Evolutionary conservation across 2,888 invertebrate genomes (phyloP).

Genomic region (Augochlorella aurata): DNA sequence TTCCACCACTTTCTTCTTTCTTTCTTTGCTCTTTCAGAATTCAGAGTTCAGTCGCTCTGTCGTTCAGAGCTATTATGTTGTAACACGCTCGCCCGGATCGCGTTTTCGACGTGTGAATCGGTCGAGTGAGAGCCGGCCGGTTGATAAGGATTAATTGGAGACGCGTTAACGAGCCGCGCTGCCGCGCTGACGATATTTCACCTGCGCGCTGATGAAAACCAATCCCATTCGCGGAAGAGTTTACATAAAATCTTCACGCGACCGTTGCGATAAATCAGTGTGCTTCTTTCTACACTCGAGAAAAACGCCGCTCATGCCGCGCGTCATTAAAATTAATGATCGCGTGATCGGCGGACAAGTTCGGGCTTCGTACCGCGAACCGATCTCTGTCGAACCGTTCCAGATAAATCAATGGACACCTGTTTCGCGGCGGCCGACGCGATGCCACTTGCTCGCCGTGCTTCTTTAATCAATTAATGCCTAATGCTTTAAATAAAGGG

Average conservation of each 20-base stretch:
- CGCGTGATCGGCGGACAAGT: constrained; percentile 51
- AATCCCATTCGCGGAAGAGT: constrained; percentile 39
- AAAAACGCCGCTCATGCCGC: constrained; percentile 29
- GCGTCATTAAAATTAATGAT: constrained; percentile 56
- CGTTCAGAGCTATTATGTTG: not conserved
- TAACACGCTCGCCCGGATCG: not conserved
- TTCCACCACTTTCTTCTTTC: not conserved
- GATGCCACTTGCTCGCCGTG: not conserved
- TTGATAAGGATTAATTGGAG: constrained; percentile 48
- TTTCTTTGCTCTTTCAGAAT: not conserved
- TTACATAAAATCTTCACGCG: constrained; percentile 51
- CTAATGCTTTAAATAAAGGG: not conserved
- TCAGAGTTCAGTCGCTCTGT: not conserved
- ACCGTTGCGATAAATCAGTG: constrained; percentile 43
- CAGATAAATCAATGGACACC: constrained; percentile 42
- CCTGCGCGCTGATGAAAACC: constrained; percentile 36
- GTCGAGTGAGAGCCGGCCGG: constrained; percentile 6
- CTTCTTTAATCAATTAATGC: constrained; percentile 26
- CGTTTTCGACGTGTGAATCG: constrained; percentile 1
- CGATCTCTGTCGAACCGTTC: constrained; percentile 35
- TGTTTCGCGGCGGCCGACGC: constrained; percentile 28
- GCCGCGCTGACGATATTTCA: constrained; percentile 36
- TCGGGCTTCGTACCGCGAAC: constrained; percentile 36
- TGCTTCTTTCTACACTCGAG: constrained; percentile 20
- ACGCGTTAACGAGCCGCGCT: constrained; percentile 20